phyloP scores from a whole-genome alignment of 1,140 invertebrate species.

The Drosophila truncata region DNA sequence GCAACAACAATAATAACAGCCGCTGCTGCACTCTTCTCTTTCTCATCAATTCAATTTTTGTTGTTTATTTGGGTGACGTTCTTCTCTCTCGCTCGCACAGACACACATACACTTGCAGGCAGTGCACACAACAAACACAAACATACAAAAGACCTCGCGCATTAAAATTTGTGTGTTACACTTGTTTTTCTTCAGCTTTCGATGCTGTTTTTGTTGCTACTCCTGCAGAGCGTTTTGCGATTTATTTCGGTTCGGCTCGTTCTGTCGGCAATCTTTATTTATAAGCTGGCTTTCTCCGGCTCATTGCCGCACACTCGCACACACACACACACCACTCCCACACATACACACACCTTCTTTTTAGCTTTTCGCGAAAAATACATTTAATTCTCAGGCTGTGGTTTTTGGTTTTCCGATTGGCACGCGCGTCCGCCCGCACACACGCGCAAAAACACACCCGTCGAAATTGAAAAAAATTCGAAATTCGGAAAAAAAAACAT shows the following conservation, averaged over 20 bases:
- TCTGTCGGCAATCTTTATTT: conserved; percentile 10
- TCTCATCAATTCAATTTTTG: conserved; percentile 25
- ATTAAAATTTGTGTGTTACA: conserved; percentile 40
- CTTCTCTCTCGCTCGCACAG: conserved; percentile 5
- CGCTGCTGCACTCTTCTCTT: conserved; percentile 3
- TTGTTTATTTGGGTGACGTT: conserved; percentile 30
- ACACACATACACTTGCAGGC: conserved; percentile 10
- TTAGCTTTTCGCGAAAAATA: conserved; percentile 18
- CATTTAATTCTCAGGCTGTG: conserved; percentile 25
- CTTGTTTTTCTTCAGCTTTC: conserved; percentile 36
- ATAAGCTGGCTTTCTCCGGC: conserved; percentile 34
- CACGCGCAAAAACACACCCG: conserved; percentile 18
- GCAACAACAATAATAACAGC: conserved; percentile 17
- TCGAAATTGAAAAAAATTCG: conserved; percentile 1
- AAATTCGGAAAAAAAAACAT: background rate
- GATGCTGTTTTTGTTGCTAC: conserved; percentile 3
- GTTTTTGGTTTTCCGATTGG: conserved; percentile 36
- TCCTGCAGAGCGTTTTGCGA: conserved; percentile 11
- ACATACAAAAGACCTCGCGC: conserved; percentile 27
- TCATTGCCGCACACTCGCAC: conserved; percentile 3
- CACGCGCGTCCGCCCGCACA: conserved; percentile 38
- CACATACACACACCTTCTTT: conserved; percentile 27
- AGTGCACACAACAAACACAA: conserved; percentile 20
- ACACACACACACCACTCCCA: background rate
- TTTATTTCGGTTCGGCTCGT: conserved; percentile 8